These are phyloP conservation scores for Drosophila santomea DNA, from an alignment of 1,140 invertebrate species.

Conservation along the genomic window DNA sequence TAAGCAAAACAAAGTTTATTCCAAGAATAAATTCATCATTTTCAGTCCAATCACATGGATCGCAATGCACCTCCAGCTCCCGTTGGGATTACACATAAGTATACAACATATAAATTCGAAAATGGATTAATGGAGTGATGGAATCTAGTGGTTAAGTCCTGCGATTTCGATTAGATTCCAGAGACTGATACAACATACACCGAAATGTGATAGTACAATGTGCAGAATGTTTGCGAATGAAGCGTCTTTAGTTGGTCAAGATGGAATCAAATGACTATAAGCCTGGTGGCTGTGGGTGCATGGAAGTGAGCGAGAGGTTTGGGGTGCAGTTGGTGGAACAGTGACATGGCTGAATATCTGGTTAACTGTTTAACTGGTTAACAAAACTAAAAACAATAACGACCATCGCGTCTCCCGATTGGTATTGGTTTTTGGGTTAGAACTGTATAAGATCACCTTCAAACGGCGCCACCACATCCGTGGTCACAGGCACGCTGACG, in stretches of 20 bases:
- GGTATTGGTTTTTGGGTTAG: slow-evolving; percentile 49
- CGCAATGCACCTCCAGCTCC: background rate
- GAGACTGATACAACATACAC: slow-evolving; percentile 3
- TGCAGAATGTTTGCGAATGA: slow-evolving; percentile 1
- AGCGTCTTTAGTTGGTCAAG: background rate
- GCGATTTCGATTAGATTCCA: background rate
- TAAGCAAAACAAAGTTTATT: slow-evolving; percentile 72
- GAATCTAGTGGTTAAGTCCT: background rate
- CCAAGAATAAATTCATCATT: slow-evolving; percentile 60
- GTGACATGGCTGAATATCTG: slow-evolving; percentile 1
- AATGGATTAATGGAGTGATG: background rate
- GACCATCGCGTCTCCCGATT: slow-evolving; percentile 16
- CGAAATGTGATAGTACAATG: background rate
- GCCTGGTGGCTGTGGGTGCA: slow-evolving; percentile 1
- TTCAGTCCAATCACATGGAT: slow-evolving; percentile 16
- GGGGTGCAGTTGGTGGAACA: slow-evolving; percentile 1
- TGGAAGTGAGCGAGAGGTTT: slow-evolving; percentile 26
- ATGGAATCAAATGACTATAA: background rate
- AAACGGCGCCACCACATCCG: slow-evolving; percentile 56
- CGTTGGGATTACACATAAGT: background rate
- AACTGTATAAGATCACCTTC: slow-evolving; percentile 86
- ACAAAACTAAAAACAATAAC: slow-evolving; percentile 28
- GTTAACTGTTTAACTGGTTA: slow-evolving; percentile 1
- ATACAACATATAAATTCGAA: slow-evolving; percentile 7
- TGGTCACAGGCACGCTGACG: background rate